Evolutionary conservation across 2,888 invertebrate species (phyloP).

Genomic region (Prostheceraeus crozeri): DNA sequence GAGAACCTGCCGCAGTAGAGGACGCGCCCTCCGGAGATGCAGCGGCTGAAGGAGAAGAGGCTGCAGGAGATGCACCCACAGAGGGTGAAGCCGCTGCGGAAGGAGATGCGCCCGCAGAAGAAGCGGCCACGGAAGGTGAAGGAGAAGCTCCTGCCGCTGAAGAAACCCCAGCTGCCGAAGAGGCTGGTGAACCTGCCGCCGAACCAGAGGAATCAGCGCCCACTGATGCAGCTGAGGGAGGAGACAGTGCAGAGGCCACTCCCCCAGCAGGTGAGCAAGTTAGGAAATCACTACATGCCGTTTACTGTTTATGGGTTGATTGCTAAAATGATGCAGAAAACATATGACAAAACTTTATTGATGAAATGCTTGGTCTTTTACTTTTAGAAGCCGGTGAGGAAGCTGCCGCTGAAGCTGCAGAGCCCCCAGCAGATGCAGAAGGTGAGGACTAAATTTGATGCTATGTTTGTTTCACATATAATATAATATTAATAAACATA

Average conservation of each 20-base stretch:
- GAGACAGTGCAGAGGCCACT: background rate
- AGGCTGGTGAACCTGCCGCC: background rate
- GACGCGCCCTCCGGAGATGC: background rate
- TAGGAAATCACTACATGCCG: no score
- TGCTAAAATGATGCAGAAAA: no score
- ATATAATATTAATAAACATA: no score
- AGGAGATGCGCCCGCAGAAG: background rate
- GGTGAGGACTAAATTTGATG: no score
- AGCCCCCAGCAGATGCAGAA: no score
- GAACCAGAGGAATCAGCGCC: constrained; percentile 2
- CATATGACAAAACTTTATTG: no score
- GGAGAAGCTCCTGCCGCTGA: background rate
- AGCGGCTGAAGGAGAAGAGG: background rate
- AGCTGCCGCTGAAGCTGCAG: no score
- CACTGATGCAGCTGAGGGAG: background rate
- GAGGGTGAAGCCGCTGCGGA: background rate
- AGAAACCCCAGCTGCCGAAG: background rate
- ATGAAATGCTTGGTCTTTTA: no score
- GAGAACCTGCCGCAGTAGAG: constrained; percentile 14
- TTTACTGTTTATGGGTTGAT: no score
- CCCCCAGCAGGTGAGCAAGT: background rate
- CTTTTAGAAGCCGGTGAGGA: no score
- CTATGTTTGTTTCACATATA: no score
- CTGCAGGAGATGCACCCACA: background rate
- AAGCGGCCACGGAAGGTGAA: background rate